Evolutionary conservation across 2,797 vertebrate species (phyloP), one percentile per base, ranked within the genome.

Genomic region (Halcyon badia): DNA sequence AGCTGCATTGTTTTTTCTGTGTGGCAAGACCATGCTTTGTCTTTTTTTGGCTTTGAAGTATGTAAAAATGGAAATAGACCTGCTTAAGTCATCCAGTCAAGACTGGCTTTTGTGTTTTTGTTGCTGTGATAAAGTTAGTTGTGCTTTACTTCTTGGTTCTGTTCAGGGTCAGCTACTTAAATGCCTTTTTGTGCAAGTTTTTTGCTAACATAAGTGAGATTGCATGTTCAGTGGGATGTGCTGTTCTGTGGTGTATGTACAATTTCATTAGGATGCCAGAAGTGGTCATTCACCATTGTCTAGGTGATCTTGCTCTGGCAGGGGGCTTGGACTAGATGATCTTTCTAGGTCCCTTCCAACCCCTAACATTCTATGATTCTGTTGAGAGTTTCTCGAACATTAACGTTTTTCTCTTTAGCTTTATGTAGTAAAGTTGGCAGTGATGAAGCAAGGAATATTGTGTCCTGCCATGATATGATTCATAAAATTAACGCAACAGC

Each of bases 391-490:
- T 83, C 64, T 70, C 49, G 28, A 82, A 31, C 25, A 10, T 42
- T 54, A 87, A 46, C 18, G 9, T 72, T 91, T 83, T 85, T 77
- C n/a, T 84, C 33, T 90, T 83, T 49, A 42, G 46, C 66, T 57
- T 69, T 30, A 48, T 69, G 30, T 30, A n/a, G 39, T 81, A 76
- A 82, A 93, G 10, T 28, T 93, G 90, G 70, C 73, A 77, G 70
- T 52, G 73, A 73, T 73, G 56, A 70, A 82, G 60, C 42, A 91
- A 85, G 83, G 70, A 82, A 91, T 88, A 70, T 41, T 51, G 48
- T 91, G 87, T 87, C 66, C 90, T 95, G 80, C 93, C 85, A 73
- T 82, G 41, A 25, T 66, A 22, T 48, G 65, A 91, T 81, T 90
- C 48, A 94, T 71, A 88, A 86, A 82, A 76, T 66, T 41, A 70